Conservation (phyloP, 1,140 invertebrate genomes). For the Brachystomella parvula region DNA sequence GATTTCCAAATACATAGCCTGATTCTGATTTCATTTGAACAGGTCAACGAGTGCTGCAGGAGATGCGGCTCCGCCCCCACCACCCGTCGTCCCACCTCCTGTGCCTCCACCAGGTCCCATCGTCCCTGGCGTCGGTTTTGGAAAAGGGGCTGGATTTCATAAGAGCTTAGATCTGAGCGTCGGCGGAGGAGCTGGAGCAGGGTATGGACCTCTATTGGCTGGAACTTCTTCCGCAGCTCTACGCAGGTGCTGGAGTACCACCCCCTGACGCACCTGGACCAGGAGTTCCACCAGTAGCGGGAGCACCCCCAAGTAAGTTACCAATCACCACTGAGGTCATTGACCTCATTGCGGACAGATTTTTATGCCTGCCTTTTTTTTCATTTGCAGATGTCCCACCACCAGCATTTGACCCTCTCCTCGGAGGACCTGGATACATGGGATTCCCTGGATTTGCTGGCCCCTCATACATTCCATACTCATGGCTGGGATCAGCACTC, state of each 20-base stretch:
- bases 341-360: background rate
- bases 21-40: background rate
- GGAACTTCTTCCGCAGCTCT: background rate
- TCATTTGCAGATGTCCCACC: background rate
- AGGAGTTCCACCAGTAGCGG: slow-evolving; percentile 2
- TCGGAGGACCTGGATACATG: slow-evolving; percentile 15
- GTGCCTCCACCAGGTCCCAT: background rate
- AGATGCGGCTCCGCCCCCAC: slow-evolving; percentile 9
- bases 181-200: slow-evolving; percentile 20
- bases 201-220: slow-evolving; percentile 16
- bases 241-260: background rate
- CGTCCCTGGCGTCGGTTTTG: background rate
- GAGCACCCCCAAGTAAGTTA: background rate
- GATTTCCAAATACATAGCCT: background rate
- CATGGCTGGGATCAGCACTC: slow-evolving; percentile 31
- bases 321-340: background rate
- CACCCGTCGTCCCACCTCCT: background rate
- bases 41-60: background rate
- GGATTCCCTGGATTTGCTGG: slow-evolving; percentile 26
- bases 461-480: slow-evolving; percentile 30
- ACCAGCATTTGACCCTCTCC: slow-evolving; percentile 1
- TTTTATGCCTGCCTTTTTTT: background rate
- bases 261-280: background rate
- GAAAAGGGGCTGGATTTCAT: slow-evolving; percentile 23
- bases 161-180: slow-evolving; percentile 21